phyloP scores from a whole-genome alignment of 2,797 vertebrate species.

The Podarcis siculus region DNA sequence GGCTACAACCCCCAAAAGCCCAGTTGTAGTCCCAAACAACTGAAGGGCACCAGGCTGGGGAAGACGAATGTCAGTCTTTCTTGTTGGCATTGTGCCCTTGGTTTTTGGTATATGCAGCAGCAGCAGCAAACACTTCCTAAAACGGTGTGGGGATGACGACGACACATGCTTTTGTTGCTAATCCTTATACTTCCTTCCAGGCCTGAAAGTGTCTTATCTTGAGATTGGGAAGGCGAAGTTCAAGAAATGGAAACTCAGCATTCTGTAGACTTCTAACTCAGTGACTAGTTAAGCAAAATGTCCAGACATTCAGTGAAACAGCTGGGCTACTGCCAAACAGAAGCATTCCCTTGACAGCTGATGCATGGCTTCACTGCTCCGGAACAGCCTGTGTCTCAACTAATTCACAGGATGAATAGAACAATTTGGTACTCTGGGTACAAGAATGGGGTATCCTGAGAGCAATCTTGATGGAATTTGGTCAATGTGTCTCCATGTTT shows the following conservation, averaged over 20 bases:
- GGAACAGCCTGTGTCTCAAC: fast-evolving
- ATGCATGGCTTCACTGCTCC: neutral
- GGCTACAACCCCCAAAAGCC: no score
- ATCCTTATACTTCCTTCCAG: neutral
- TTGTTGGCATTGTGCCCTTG: neutral
- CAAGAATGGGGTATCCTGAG: neutral
- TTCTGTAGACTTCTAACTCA: neutral
- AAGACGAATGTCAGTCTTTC: neutral
- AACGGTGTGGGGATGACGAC: neutral
- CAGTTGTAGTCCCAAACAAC: no score
- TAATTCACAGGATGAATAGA: neutral
- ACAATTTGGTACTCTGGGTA: fast-evolving
- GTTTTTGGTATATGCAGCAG: neutral
- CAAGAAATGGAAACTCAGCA: neutral
- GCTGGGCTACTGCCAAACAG: neutral
- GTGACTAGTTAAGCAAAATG: neutral
- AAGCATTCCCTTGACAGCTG: neutral
- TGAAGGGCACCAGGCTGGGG: no score
- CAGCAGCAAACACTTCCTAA: neutral
- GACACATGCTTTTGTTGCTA: neutral
- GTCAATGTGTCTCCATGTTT: no score
- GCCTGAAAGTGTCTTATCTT: neutral
- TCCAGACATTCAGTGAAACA: neutral
- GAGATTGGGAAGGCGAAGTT: neutral
- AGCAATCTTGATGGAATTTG: no score